Conservation (phyloP, 2,888 invertebrate species). For the Metacarcinus magister region DNA sequence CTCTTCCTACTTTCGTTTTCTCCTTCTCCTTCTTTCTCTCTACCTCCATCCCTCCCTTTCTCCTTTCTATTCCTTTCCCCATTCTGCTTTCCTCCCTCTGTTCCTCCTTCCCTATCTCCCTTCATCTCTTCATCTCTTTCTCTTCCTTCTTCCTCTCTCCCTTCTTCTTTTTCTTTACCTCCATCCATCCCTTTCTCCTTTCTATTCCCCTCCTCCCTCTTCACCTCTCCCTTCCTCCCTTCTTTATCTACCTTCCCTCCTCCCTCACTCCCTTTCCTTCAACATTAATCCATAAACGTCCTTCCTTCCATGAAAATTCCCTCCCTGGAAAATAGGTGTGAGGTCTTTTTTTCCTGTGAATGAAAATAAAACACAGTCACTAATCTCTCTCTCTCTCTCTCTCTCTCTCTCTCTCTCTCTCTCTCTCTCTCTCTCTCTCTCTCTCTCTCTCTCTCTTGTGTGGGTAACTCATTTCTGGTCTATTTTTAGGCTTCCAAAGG, state of each 20-base stretch:
- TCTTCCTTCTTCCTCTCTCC: background rate
- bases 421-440: constrained; percentile 2
- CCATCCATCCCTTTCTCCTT: background rate
- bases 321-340: background rate
- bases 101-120: background rate
- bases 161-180: background rate
- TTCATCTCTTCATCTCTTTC: background rate
- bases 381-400: background rate
- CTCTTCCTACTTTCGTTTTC: background rate
- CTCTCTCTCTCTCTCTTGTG: background rate
- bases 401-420: background rate
- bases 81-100: background rate
- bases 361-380: background rate
- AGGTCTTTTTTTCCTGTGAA: background rate
- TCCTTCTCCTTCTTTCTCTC: background rate
- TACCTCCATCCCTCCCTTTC: background rate
- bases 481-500: background rate
- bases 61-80: background rate
- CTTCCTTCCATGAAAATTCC: background rate
- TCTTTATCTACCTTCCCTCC: background rate
- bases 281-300: background rate
- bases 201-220: background rate
- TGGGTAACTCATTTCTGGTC: no score
- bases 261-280: background rate
- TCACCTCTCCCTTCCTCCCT: background rate